phyloP scores from a whole-genome alignment of 2,888 invertebrate species.

The Pinctada fucata region DNA sequence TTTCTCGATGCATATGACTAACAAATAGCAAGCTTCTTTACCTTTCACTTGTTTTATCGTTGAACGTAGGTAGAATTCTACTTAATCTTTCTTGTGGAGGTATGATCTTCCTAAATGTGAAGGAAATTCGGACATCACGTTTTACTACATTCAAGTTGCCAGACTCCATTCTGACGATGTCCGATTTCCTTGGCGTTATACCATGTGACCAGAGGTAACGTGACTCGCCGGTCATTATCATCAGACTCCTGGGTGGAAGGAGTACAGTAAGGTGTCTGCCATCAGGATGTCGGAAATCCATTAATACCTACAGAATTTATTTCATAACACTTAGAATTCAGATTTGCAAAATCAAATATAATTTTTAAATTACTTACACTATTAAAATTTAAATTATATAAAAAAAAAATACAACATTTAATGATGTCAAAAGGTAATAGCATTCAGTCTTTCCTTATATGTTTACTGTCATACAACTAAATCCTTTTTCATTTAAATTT shows the following conservation, averaged over 20 bases:
- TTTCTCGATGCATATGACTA: too few relatives aligned
- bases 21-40: neutral
- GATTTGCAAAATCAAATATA: neutral
- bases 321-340: neutral
- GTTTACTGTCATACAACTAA: too few relatives aligned
- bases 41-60: neutral
- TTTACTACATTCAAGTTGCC: constrained; percentile 79
- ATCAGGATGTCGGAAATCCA: constrained; percentile 89
- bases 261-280: constrained; percentile 81
- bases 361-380: too few relatives aligned
- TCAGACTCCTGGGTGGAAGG: constrained; percentile 85
- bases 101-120: constrained; percentile 86
- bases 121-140: constrained; percentile 83
- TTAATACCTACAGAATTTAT: constrained; percentile 79
- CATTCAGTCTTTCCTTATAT: too few relatives aligned
- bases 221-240: constrained; percentile 88
- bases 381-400: too few relatives aligned
- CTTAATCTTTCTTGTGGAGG: constrained; percentile 28
- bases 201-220: constrained; percentile 80
- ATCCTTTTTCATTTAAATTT: too few relatives aligned
- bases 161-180: constrained; percentile 81
- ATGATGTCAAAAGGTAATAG: too few relatives aligned
- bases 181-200: constrained; percentile 89
- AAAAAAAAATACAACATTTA: too few relatives aligned
- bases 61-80: neutral